Base-by-base conservation (phyloP, 2,888 invertebrate species). In the Mimumesa dahlbomi region DNA sequence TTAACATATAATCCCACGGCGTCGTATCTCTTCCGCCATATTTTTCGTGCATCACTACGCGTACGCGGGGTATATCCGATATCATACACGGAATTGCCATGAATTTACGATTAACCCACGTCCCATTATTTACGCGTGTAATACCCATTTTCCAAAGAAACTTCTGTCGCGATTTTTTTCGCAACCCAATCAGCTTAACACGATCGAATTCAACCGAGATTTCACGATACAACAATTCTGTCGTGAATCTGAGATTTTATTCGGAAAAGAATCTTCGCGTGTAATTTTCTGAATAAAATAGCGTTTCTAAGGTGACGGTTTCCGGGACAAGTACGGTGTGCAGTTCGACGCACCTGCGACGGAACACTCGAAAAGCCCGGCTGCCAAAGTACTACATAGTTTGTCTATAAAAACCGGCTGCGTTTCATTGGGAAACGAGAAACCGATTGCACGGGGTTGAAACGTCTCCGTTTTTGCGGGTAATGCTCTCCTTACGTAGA, bases 331-430 rank as follows among this genome's bases (percentile, higher is more conserved):
- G 52, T 43, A 53, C 31, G 21, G n/a, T 7, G 18, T 16, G 59
- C 59, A 69, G 69, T 69, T 69, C 18, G 36, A 43, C 31, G 67
- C 69, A 69, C 29, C 53, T 67, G 69, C 29, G 68, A 6, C 66
- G 56, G 11, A 36, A 29, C 52, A 29, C 46, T n/a, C 25, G 25
- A 5, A 25, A 25, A 5, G 3, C 13, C 5, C 3, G 36, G 36
- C 22, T 19, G 6, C 34, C 2, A 9, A 31, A 45, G 22, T 50
- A 45, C 38, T 45, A 63, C 49, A n/a, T 61, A 56, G 64, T 74
- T 75, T 74, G 48, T 75, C 70, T 64, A 65, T 43, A 21, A n/a
- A 43, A 36, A 5, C 49, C 40, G 54, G 7, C 13, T 7, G 42
- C 56, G 50, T 70, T 73, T 75, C 40, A 13, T 18, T 43, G 29